Percentiles rank a stretch among this genome's conserved stretches.
Evolutionary conservation across 1,140 invertebrate genomes (phyloP).

Genomic region (Carcinoscorpius rotundicauda): DNA sequence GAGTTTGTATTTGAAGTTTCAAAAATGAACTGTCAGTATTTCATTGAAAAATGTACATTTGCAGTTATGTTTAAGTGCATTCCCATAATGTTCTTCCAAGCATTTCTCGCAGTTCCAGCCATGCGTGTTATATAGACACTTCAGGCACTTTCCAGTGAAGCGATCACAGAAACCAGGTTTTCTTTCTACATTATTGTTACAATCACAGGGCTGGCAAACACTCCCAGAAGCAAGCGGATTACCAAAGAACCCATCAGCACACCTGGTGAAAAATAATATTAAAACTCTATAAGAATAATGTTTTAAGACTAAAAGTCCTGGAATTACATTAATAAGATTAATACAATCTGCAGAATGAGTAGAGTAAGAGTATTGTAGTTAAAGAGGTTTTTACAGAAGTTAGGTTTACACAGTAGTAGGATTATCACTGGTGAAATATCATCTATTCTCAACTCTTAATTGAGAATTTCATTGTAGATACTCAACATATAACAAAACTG

Average conservation of each 20-base stretch:
- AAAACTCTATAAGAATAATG: background rate
- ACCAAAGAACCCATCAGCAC: slow-evolving; percentile 77
- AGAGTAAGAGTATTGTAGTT: too few relatives aligned
- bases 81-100: slow-evolving; percentile 61
- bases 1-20: background rate
- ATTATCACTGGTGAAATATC: too few relatives aligned
- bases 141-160: slow-evolving; percentile 61
- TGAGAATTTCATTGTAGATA: too few relatives aligned
- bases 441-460: too few relatives aligned
- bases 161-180: slow-evolving; percentile 36
- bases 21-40: too few relatives aligned
- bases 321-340: too few relatives aligned
- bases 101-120: slow-evolving; percentile 73
- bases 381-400: too few relatives aligned
- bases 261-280: slow-evolving; percentile 40
- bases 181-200: slow-evolving; percentile 49
- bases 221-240: slow-evolving; percentile 56
- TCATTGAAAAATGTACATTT: slow-evolving; percentile 39
- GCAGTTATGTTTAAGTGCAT: slow-evolving; percentile 54
- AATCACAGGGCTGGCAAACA: slow-evolving; percentile 63
- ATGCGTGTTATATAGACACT: slow-evolving; percentile 69
- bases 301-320: too few relatives aligned
- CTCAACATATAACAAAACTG: too few relatives aligned
- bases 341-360: too few relatives aligned
- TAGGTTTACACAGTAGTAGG: too few relatives aligned